These are phyloP conservation scores for Plectropomus leopardus DNA, from an alignment of 2,113 vertebrate genomes.

Conservation along the genomic window DNA sequence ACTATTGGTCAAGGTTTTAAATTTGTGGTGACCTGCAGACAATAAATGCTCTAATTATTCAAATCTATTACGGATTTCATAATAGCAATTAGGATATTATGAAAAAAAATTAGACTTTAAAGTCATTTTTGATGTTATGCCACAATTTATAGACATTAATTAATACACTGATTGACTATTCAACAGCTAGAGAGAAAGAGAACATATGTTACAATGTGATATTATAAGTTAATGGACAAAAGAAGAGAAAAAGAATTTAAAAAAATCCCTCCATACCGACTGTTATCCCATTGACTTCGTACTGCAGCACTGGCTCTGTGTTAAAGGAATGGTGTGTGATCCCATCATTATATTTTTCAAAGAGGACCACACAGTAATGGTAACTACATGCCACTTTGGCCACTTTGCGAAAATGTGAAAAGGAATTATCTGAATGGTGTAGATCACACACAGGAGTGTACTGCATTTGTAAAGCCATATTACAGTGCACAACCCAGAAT, in stretches of 20 bases:
- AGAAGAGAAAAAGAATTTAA: not conserved
- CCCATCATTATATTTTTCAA: constrained; percentile 72
- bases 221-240: constrained; percentile 59
- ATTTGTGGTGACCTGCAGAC: constrained; percentile 78
- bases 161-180: constrained; percentile 68
- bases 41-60: constrained; percentile 80
- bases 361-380: constrained; percentile 62
- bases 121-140: constrained; percentile 57
- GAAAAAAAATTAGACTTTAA: constrained; percentile 67
- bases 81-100: constrained; percentile 83
- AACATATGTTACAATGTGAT: constrained; percentile 66
- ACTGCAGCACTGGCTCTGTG: constrained; percentile 51
- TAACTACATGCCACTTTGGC: constrained; percentile 75
- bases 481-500: constrained; percentile 62
- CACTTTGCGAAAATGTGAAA: constrained; percentile 76
- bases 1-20: constrained; percentile 70
- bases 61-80: constrained; percentile 82
- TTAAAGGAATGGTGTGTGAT: constrained; percentile 66
- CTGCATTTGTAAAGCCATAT: constrained; percentile 52
- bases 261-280: not conserved
- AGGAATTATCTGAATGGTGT: constrained; percentile 65
- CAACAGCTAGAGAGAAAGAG: constrained; percentile 43
- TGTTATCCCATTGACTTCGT: constrained; percentile 56
- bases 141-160: constrained; percentile 72
- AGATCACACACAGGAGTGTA: constrained; percentile 57